Conservation (phyloP, 2,113 vertebrate species). For the Canis aureus region DNA sequence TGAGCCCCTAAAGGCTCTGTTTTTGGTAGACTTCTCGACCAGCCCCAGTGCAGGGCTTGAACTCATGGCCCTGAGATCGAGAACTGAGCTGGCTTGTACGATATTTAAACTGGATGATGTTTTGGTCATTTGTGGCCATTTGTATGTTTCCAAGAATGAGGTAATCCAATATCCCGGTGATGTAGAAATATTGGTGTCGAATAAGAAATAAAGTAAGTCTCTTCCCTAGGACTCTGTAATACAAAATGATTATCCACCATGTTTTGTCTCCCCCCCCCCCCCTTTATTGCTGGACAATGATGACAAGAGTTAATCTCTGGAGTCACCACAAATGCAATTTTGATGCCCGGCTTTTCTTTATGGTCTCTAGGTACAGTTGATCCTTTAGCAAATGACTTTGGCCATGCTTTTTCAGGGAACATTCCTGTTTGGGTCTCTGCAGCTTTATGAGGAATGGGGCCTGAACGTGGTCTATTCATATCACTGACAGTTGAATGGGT, state of each 20-base stretch:
- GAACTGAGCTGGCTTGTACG: neutral
- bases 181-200: neutral
- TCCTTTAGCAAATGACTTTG: neutral
- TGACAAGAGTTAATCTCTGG: neutral
- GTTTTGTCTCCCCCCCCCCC: neutral
- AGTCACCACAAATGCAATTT: neutral
- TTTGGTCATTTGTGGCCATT: neutral
- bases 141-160: neutral
- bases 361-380: no score
- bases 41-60: neutral
- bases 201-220: neutral
- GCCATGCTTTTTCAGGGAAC: accelerated
- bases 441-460: neutral
- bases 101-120: neutral
- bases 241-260: neutral
- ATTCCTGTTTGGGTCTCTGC: neutral
- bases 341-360: neutral
- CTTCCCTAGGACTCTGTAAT: neutral
- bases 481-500: neutral
- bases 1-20: neutral
- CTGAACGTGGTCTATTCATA: neutral
- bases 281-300: neutral
- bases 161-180: neutral
- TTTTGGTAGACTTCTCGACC: neutral
- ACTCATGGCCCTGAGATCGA: neutral